These are phyloP conservation scores for Coturnix japonica DNA, from an alignment of 2,113 vertebrate species.

Conservation along the genomic window DNA sequence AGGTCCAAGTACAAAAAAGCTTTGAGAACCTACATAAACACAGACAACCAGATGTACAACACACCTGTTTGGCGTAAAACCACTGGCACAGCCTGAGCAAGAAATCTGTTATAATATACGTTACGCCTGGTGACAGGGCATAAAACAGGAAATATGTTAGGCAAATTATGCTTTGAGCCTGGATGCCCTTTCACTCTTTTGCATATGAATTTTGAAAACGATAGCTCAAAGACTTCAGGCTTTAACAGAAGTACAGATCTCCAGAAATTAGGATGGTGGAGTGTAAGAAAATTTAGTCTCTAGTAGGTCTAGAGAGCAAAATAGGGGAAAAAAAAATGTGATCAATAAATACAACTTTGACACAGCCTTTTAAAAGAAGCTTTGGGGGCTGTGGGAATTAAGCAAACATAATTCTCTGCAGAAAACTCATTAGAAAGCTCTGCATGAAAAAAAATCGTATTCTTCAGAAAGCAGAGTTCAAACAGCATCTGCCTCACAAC, in stretches of 20 bases:
- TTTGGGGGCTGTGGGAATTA: background rate
- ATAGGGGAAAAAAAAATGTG: background rate
- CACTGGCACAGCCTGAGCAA: background rate
- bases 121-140: background rate
- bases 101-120: background rate
- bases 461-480: background rate
- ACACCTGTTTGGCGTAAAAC: background rate
- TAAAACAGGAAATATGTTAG: background rate
- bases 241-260: background rate
- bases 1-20: background rate
- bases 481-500: background rate
- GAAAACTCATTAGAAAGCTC: background rate
- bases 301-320: background rate
- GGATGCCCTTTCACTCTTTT: background rate
- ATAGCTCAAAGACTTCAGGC: background rate
- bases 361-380: background rate
- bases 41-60: background rate
- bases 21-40: background rate
- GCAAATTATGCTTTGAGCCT: fast-evolving
- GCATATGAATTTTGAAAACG: background rate
- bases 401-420: background rate
- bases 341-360: background rate
- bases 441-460: background rate
- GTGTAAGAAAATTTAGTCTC: background rate
- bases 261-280: background rate